These are phyloP conservation scores for Pholis gunnellus DNA, from an alignment of 2,113 vertebrate genomes.

Conservation along the genomic window DNA sequence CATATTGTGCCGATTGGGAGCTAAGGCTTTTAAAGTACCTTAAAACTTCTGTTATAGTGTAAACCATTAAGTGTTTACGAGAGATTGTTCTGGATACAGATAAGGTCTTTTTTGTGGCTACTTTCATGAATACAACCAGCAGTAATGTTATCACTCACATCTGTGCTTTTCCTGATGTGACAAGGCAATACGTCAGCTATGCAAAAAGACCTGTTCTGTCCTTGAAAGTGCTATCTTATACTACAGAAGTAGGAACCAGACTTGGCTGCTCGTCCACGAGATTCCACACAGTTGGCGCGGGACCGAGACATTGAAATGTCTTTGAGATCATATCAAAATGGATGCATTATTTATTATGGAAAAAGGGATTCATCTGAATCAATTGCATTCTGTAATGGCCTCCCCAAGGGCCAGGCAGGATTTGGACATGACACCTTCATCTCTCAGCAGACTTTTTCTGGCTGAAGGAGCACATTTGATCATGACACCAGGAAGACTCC, in stretches of 20 bases:
- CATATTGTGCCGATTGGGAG: neutral
- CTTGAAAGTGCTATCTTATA: neutral
- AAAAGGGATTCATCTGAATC: constrained; percentile 26
- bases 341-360: constrained; percentile 51
- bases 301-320: neutral
- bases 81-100: neutral
- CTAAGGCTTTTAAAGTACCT: neutral
- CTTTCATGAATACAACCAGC: neutral
- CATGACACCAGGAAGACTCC: neutral
- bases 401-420: constrained; percentile 51
- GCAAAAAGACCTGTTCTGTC: neutral
- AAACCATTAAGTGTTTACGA: neutral
- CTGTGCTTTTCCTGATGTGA: neutral
- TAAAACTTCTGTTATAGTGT: neutral
- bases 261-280: neutral
- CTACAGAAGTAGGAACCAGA: neutral
- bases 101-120: neutral
- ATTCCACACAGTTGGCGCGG: neutral
- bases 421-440: constrained; percentile 45
- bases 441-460: constrained; percentile 25
- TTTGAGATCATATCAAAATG: neutral
- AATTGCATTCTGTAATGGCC: constrained; percentile 33
- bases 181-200: neutral
- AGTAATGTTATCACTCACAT: neutral
- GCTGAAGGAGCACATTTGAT: constrained; percentile 23